phyloP scores from a whole-genome alignment of 2,888 invertebrate species.

The Drosophila algonquin region DNA sequence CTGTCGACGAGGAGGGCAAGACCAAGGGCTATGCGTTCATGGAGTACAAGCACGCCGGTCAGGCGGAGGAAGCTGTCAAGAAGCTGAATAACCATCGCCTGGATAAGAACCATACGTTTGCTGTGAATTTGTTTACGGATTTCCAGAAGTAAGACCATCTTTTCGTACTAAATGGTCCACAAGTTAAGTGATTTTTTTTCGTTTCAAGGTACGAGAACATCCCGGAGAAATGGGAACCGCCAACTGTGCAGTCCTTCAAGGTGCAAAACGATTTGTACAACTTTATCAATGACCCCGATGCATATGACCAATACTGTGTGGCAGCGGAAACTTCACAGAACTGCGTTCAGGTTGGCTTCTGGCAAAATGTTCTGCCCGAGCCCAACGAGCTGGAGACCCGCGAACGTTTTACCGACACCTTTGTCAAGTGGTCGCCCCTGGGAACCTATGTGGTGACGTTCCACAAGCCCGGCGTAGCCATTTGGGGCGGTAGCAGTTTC shows the following conservation, averaged over 20 bases:
- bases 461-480: slow-evolving; percentile 96
- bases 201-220: slow-evolving; percentile 91
- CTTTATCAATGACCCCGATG: slow-evolving; percentile 96
- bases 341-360: slow-evolving; percentile 91
- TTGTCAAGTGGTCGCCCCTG: slow-evolving; percentile 98
- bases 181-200: not conserved
- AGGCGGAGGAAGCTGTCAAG: slow-evolving; percentile 95
- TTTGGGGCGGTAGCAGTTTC: slow-evolving; percentile 98
- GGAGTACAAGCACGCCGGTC: slow-evolving; percentile 92
- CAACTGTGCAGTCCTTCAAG: slow-evolving; percentile 94
- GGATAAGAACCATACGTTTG: slow-evolving; percentile 97
- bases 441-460: slow-evolving; percentile 98
- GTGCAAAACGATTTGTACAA: slow-evolving; percentile 96
- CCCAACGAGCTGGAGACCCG: slow-evolving; percentile 92
- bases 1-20: slow-evolving; percentile 90
- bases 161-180: slow-evolving; percentile 44
- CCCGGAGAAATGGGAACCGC: slow-evolving; percentile 96
- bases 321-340: slow-evolving; percentile 92
- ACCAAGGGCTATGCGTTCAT: slow-evolving; percentile 97
- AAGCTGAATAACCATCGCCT: slow-evolving; percentile 95
- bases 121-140: slow-evolving; percentile 97
- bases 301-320: slow-evolving; percentile 97
- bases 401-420: slow-evolving; percentile 96
- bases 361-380: slow-evolving; percentile 95
- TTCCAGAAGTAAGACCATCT: slow-evolving; percentile 91